Evolutionary conservation across 64 coral and sea anemone species (phyloP), one percentile per base, ranked within the genome.

Genomic region (Actinia tenebrosa): DNA sequence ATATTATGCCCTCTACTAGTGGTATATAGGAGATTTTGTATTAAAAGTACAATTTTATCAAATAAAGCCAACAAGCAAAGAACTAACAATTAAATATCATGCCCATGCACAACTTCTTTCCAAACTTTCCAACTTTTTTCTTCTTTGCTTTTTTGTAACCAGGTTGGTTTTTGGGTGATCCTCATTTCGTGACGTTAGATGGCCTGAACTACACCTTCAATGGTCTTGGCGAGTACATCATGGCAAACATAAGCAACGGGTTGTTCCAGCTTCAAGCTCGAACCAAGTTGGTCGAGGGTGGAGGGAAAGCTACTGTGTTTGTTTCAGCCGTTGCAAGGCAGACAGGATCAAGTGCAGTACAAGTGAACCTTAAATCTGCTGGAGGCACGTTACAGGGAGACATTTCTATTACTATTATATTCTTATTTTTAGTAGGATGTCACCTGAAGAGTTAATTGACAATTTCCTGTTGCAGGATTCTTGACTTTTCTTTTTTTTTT

Each of bases 141-240:
- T 1, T 50, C 47, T 66, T 23, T 22, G 3, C 22, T 66, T 20
- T 79, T 54, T 10, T 26, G 30, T 37, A 37, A 90, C 10, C 56
- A 58, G 89, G 53, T 46, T 85, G 64, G 89, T 45, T 79, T 19
- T 86, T 27, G 64, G 89, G 89, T 10, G 89, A 90, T 60, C 89
- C 89, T 26, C 89, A 90, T 27, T 75, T 90, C 71, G 54, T 46
- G 16, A 90, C 83, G 37, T 80, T 90, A n/a, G 89, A 90, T 26
- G 83, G 69, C 3, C 71, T 47, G 3, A 79, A 78, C 56, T 90
- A 90, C 54, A 90, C 89, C 7, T 90, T 90, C 69, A 90, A 90
- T 62, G 89, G 89, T 47, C 55, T 80, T 45, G 89, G 89, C 27
- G 89, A 90, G 54, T 90, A 90, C 18, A 68, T 78, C 3, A 84